phyloP scores from a whole-genome alignment of 2,113 vertebrate species.

The Petaurus breviceps region DNA sequence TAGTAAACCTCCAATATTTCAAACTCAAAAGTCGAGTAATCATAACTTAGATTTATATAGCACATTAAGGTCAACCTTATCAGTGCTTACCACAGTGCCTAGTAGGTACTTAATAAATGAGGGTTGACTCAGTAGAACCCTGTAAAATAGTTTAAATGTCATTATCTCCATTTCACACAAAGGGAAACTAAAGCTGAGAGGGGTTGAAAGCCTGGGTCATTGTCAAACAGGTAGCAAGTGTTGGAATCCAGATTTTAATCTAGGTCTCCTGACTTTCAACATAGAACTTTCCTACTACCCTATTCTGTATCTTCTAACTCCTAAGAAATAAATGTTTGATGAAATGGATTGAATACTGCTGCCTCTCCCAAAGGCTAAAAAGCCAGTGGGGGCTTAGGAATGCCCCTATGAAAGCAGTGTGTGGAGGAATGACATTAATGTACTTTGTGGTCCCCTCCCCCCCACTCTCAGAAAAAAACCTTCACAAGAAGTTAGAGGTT shows the following conservation, averaged over 20 bases:
- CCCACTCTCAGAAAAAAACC: neutral
- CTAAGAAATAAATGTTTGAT: neutral
- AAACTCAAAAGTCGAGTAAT: neutral
- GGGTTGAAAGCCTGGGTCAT: neutral
- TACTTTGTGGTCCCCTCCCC: neutral
- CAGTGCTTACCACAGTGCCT: neutral
- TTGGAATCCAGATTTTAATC: neutral
- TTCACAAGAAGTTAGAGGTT: neutral
- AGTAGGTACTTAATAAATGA: neutral
- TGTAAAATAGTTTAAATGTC: neutral
- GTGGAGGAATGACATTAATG: neutral
- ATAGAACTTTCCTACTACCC: neutral
- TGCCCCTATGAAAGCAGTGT: neutral
- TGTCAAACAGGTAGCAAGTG: neutral
- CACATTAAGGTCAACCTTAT: neutral
- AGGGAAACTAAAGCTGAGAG: neutral
- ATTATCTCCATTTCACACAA: neutral
- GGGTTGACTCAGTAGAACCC: neutral
- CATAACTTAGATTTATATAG: neutral
- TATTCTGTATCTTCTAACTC: neutral
- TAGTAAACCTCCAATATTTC: conserved; percentile 4
- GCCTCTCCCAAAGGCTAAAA: neutral
- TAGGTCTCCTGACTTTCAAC: neutral
- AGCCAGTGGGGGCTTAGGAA: neutral
- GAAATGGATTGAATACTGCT: neutral